These are phyloP conservation scores for Neolamprologus modestus DNA, from an alignment of 2,113 vertebrate genomes.

Conservation along the genomic window DNA sequence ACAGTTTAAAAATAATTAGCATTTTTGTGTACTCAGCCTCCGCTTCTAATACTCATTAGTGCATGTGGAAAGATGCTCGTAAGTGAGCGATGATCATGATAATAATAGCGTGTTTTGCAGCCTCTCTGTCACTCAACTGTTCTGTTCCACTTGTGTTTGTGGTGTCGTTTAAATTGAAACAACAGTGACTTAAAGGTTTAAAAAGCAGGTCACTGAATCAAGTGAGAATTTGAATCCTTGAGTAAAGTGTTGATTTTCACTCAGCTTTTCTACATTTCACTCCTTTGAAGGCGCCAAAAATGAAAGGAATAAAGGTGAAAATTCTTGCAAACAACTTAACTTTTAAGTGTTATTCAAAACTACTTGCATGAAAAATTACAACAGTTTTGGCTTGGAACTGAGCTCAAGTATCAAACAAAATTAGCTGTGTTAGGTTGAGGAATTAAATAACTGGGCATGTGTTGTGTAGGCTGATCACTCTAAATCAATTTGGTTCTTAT, in stretches of 20 bases:
- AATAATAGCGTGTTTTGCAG: not conserved
- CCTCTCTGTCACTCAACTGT: not conserved
- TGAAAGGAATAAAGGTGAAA: not conserved
- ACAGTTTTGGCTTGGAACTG: not conserved
- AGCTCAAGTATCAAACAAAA: not conserved
- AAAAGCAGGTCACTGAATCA: not conserved
- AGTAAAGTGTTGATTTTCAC: not conserved
- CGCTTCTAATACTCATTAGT: not conserved
- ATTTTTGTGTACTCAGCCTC: not conserved
- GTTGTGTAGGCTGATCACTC: conserved; percentile 24
- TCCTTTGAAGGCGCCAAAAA: not conserved
- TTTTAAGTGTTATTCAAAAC: not conserved
- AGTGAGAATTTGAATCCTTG: not conserved
- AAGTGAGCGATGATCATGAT: not conserved
- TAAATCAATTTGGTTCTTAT: conserved; percentile 7
- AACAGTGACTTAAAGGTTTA: not conserved
- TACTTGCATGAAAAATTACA: not conserved
- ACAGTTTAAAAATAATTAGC: not conserved
- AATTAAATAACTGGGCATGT: conserved; percentile 33
- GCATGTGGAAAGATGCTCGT: not conserved
- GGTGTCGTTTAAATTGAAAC: not conserved
- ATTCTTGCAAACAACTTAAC: not conserved
- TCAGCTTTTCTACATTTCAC: not conserved
- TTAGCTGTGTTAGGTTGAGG: not conserved
- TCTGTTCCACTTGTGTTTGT: not conserved